Conservation (phyloP, 2,888 invertebrate species). For the Luperina nickerlii region DNA sequence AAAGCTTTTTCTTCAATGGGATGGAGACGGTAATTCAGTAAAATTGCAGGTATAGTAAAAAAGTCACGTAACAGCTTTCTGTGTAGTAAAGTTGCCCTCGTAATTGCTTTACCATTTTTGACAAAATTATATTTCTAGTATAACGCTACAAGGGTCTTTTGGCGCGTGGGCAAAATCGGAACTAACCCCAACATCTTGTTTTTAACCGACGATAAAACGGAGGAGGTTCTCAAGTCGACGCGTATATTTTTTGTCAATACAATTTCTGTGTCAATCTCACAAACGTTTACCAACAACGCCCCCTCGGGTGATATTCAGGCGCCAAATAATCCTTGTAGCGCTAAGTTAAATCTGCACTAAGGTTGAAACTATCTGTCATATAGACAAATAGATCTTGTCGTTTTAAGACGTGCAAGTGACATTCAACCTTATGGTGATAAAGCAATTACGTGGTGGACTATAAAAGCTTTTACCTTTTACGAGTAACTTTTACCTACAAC, state of each 20-base stretch:
- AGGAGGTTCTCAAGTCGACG: no score
- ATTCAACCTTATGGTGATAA: neutral
- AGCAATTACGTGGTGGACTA: neutral
- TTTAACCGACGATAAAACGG: no score
- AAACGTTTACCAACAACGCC: neutral
- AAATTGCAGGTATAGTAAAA: constrained; percentile 12
- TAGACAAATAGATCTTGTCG: neutral
- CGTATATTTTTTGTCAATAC: no score
- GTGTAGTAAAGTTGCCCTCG: neutral
- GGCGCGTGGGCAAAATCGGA: neutral
- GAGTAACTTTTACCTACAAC: neutral
- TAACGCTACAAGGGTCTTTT: neutral
- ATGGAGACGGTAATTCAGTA: neutral
- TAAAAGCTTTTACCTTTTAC: neutral
- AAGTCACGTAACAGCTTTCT: neutral
- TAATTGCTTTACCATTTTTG: neutral
- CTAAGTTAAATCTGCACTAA: neutral
- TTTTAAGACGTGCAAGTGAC: neutral
- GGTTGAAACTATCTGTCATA: neutral
- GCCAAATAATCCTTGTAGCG: neutral
- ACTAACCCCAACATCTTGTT: neutral
- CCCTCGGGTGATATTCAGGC: neutral
- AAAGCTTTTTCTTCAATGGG: constrained; percentile 17
- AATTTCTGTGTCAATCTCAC: neutral
- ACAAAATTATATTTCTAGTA: neutral